A percentile compares a stretch with the other conserved stretches of the same genome.
Evolutionary conservation across 2,797 vertebrate genomes (phyloP).

Genomic region (Ptychadena robeensis): DNA sequence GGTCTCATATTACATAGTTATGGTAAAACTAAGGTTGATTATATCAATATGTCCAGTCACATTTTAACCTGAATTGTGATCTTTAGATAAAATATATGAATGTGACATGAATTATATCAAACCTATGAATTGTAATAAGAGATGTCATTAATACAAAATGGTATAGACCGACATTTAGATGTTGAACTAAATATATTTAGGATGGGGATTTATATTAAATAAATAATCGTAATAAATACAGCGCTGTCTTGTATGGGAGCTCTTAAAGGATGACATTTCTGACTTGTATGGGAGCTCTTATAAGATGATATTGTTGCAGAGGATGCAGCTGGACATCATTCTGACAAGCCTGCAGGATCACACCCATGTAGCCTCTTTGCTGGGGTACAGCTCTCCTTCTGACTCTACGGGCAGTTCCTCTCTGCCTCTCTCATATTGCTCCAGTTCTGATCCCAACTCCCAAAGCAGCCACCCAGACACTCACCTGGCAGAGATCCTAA

Average conservation of each 20-base stretch:
- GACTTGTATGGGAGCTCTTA: neutral
- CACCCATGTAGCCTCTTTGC: constrained; percentile 82
- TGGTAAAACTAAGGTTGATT: too few species aligned
- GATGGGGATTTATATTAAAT: too few species aligned
- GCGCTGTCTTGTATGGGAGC: neutral
- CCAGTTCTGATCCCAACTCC: constrained; percentile 71
- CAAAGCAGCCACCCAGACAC: constrained; percentile 82
- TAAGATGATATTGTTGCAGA: constrained; percentile 71
- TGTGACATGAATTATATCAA: neutral
- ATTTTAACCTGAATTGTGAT: too few species aligned
- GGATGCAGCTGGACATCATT: constrained; percentile 91
- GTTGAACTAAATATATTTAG: neutral
- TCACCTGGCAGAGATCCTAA: constrained; percentile 83
- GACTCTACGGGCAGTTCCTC: constrained; percentile 77
- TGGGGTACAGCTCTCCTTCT: constrained; percentile 82
- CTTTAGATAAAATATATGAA: too few species aligned
- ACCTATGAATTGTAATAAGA: too few species aligned
- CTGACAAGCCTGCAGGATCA: constrained; percentile 85
- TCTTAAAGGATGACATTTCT: constrained; percentile 12
- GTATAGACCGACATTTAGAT: neutral
- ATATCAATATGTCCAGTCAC: too few species aligned
- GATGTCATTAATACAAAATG: neutral
- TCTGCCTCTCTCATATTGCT: constrained; percentile 77
- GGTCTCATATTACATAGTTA: too few species aligned
- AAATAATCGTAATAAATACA: too few species aligned